Evolutionary conservation across 2,797 vertebrate genomes (phyloP).

Genomic region (Ctenosaura bakeri): DNA sequence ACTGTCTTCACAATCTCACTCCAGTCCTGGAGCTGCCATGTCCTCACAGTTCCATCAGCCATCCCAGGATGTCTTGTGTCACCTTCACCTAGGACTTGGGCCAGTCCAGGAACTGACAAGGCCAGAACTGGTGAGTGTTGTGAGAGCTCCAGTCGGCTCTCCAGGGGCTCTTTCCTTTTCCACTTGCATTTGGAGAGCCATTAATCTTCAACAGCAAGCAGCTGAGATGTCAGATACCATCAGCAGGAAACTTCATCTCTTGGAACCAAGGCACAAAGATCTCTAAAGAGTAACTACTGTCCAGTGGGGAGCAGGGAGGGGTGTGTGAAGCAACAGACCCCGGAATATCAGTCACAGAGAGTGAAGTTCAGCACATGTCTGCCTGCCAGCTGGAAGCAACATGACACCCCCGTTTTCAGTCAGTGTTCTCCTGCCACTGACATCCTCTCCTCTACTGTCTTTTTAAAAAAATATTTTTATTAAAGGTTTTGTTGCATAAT

Average conservation of each 20-base stretch:
- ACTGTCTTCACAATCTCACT: not conserved
- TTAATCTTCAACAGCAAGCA: constrained; percentile 38
- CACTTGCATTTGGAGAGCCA: constrained; percentile 38
- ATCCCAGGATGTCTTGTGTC: too few relatives aligned
- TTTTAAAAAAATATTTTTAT: too few relatives aligned
- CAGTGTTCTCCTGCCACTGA: not conserved
- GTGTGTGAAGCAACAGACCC: not conserved
- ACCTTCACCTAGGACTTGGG: not conserved
- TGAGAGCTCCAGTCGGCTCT: not conserved
- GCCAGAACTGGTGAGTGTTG: not conserved
- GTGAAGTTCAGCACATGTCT: not conserved
- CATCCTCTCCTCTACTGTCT: not conserved
- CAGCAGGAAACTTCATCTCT: constrained; percentile 43
- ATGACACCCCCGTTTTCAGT: not conserved
- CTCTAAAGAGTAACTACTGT: constrained; percentile 38
- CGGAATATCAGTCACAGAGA: not conserved
- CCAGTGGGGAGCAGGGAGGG: not conserved
- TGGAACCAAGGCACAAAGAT: constrained; percentile 23
- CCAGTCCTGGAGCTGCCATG: not conserved
- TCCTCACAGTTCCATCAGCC: not conserved
- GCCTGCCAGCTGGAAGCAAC: not conserved
- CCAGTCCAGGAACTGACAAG: not conserved
- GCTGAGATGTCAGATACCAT: constrained; percentile 44
- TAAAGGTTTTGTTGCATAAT: too few relatives aligned
- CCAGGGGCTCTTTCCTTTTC: constrained; percentile 39